Base-by-base conservation (phyloP, 2,888 invertebrate genomes). In the Eristalis arbustorum region DNA sequence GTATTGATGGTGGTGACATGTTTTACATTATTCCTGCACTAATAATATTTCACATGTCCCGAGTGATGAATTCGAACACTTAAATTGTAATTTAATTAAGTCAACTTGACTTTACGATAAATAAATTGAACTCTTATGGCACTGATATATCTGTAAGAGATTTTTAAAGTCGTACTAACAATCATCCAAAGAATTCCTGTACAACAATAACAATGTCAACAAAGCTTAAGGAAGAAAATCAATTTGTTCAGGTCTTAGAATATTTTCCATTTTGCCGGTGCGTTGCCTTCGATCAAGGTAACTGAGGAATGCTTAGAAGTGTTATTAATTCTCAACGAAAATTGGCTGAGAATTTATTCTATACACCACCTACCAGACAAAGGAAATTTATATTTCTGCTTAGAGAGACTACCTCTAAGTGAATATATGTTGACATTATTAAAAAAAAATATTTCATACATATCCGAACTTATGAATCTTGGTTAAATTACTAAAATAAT, bases 321-420 rank as follows among this genome's bases (percentile, higher is more conserved):
- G 56, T 69, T 68, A 81, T 84, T 81, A 84, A 84, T 77, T 77
- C 76, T 81, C 56, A 56, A 77, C 59, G 76, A 69, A 81, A 81
- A 84, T 81, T 81, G 76, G 72, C 61, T 81, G 72, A 37, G 75
- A 84, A 68, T 72, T 84, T 81, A n/a, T n/a, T n/a, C n/a, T n/a
- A n/a, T n/a, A n/a, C 73, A 68, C 42, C 76, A 68, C 84, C 76
- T 80, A 42, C 67, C 80, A 80, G 80, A 67, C 76, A 23, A 57
- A 72, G 75, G 57, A 34, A 49, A 80, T 80, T 84, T 84, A 75
- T 72, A 31, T 11, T 31, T 25, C 25, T 57, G 34, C 23, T 56
- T 57, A 28, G n/a, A n/a, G 42, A 28, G 28, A 63, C 4, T 31
- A 1, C 8, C 10, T 31, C 3, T 31, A 31, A 6, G 3, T 31